Conservation (phyloP, 30 jellyfish, hydroid and myxozoan species). For the Pelagia noctiluca region DNA sequence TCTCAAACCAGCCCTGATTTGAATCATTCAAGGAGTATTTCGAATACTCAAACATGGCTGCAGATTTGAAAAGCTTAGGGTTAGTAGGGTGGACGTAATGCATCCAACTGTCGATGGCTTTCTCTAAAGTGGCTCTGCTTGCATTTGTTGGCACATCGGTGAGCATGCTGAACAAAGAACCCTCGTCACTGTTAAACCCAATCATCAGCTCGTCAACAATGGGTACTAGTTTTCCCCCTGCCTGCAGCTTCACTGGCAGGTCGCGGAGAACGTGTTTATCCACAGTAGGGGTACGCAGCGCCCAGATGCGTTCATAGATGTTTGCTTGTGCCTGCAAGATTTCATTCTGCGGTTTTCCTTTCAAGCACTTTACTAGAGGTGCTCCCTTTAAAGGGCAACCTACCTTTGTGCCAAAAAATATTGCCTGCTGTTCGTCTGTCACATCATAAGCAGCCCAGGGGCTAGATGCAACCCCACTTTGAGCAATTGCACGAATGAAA, state of each 20-base stretch:
- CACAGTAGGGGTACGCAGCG: constrained; percentile 10
- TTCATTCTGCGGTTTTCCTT: background rate
- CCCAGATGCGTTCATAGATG: background rate
- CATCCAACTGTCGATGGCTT: background rate
- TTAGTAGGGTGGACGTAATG: background rate
- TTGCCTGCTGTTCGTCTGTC: background rate
- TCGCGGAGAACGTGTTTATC: constrained; percentile 30
- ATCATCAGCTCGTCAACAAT: constrained; percentile 31
- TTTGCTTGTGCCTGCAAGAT: background rate
- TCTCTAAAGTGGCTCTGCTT: background rate
- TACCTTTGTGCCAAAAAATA: background rate
- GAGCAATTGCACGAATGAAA: constrained; percentile 63
- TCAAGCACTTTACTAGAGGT: constrained; percentile 27
- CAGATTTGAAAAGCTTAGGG: constrained; percentile 10
- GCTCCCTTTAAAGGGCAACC: constrained; percentile 8
- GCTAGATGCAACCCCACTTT: constrained; percentile 72
- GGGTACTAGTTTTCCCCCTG: constrained; percentile 17
- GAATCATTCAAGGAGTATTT: background rate
- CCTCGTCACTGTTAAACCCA: constrained; percentile 61
- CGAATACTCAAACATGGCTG: background rate
- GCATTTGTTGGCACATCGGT: background rate
- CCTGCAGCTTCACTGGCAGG: constrained; percentile 3
- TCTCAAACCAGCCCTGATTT: background rate
- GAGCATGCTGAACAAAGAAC: constrained; percentile 14
- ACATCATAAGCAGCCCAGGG: constrained; percentile 29